Conservation (phyloP, 1,140 invertebrate genomes). For the Littorina saxatilis region DNA sequence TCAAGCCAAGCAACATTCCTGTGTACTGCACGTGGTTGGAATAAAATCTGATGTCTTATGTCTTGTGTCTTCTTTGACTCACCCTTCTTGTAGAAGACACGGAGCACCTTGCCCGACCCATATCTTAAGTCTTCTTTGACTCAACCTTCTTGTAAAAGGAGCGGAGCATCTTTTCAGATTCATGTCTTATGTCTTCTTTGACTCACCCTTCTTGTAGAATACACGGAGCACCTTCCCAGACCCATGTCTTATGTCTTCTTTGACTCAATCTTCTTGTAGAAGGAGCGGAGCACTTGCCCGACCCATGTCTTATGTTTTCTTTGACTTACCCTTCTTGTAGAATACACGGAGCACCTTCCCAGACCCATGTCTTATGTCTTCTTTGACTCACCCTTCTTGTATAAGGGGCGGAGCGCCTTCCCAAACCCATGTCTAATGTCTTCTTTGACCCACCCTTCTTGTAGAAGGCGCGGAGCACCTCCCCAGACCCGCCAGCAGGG, state of each 20-base stretch:
- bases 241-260: too few species aligned
- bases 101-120: too few species aligned
- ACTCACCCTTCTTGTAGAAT: constrained; percentile 32
- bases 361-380: neutral
- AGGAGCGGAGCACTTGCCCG: neutral
- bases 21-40: too few species aligned
- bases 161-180: neutral
- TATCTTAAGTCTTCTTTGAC: too few species aligned
- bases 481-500: constrained; percentile 11
- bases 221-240: constrained; percentile 26
- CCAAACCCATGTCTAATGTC: neutral
- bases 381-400: constrained; percentile 35
- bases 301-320: neutral
- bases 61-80: too few species aligned
- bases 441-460: constrained; percentile 28
- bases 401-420: constrained; percentile 22
- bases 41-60: too few species aligned
- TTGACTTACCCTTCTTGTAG: constrained; percentile 36
- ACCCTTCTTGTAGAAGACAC: too few species aligned
- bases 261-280: too few species aligned
- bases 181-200: too few species aligned
- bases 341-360: constrained; percentile 25
- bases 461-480: constrained; percentile 27
- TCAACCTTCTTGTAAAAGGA: too few species aligned
- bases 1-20: too few species aligned